Evolutionary conservation across 2,888 invertebrate species (phyloP), one percentile per base, ranked within the genome.

Genomic region (Tipula vernalis): DNA sequence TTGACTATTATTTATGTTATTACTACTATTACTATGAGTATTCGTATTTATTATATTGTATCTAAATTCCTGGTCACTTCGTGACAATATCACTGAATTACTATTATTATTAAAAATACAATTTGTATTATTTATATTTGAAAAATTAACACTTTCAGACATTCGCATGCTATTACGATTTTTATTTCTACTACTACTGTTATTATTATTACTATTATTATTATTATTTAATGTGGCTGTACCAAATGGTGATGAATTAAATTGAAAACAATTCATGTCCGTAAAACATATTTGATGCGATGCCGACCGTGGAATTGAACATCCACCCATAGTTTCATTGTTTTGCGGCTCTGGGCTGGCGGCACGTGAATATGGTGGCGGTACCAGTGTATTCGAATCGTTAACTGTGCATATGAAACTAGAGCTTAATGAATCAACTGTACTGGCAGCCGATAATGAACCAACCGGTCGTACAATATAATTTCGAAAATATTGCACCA

Each of bases 341-440:
- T 88, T 91, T 83, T 93, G 91, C 89, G 94, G 94, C 89, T 95
- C 96, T 89, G 95, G 93, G 91, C 95, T 96, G 89, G 94, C 95
- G 88, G 95, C 95, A 89, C 95, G 94, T 87, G 96, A 96, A 91
- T 97, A 97, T 18, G 96, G 96, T 85, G 96, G 96, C 87, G 96
- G 96, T 89, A 96, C 94, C 90, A 96, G 93, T 87, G 95, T 95
- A 91, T 96, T 96, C 87, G 96, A 96, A 94, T 97, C 96, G 92
- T 96, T 96, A 88, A 96, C 94, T 89, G 96, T 96, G 92, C 96
- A 96, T 91, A 96, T 95, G 92, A 95, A 96, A 93, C 96, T 96
- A 89, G 96, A 97, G 92, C 95, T 96, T 89, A 97, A 93, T 88
- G 96, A 97, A 91, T 97, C 97, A 89, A 96, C 94, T 88, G 96